Evolutionary conservation across 2,113 vertebrate genomes (phyloP).

Genomic region (Nannobrachium achirus): DNA sequence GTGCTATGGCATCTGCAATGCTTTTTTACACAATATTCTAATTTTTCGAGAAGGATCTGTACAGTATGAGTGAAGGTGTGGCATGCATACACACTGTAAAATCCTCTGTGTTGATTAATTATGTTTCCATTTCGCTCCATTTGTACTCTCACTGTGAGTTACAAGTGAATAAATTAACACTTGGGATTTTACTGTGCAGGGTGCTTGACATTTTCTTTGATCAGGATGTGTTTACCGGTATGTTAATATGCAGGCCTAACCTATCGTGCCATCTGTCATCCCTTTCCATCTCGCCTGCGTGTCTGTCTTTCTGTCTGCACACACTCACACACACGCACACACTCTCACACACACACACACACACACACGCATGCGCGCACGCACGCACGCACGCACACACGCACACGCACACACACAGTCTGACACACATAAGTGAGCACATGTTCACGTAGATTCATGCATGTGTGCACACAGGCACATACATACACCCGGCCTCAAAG

Average conservation of each 20-base stretch:
- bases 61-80: slow-evolving; percentile 11
- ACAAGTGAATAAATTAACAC: no score
- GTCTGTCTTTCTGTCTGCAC: not conserved
- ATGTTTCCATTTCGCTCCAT: no score
- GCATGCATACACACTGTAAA: not conserved
- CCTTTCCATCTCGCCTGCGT: not conserved
- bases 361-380: not conserved
- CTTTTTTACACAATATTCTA: no score
- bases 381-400: not conserved
- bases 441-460: no score
- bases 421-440: no score
- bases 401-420: not conserved
- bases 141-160: no score
- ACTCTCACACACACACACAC: not conserved
- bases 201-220: slow-evolving; percentile 9
- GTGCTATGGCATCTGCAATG: no score
- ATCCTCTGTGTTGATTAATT: no score
- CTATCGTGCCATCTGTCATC: slow-evolving; percentile 30
- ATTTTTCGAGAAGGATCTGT: no score
- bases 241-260: slow-evolving; percentile 27
- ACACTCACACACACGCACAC: not conserved
- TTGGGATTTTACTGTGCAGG: not conserved
- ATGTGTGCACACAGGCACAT: not conserved
- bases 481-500: not conserved
- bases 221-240: slow-evolving; percentile 27